These are phyloP conservation scores for Drosophila albomicans DNA, from an alignment of 1,140 invertebrate species.

Conservation along the genomic window DNA sequence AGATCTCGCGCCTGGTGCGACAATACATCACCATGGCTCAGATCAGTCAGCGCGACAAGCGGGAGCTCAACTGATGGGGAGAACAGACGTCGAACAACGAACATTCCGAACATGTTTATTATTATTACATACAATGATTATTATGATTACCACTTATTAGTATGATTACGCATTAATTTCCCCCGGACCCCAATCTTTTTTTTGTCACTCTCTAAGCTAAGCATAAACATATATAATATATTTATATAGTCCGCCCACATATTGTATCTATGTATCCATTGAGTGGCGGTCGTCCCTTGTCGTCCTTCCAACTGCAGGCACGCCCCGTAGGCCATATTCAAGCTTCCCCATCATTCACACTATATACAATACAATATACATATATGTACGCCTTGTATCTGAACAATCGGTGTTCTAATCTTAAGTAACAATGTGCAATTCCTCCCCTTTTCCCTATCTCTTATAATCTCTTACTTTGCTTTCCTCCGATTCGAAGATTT, in stretches of 20 bases:
- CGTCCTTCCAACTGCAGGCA: slow-evolving; percentile 20
- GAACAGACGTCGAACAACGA: slow-evolving; percentile 40
- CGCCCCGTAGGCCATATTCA: slow-evolving; percentile 65
- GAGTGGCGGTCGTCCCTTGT: slow-evolving; percentile 7
- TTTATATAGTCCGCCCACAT: slow-evolving; percentile 25
- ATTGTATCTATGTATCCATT: slow-evolving; percentile 14
- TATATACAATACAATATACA: background rate
- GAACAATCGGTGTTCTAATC: slow-evolving; percentile 35
- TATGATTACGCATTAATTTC: slow-evolving; percentile 28
- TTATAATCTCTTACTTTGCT: background rate
- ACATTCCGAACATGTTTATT: slow-evolving; percentile 41
- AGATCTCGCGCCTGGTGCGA: slow-evolving; percentile 96
- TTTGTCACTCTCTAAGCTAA: slow-evolving; percentile 60
- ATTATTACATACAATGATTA: slow-evolving; percentile 29
- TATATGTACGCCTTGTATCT: slow-evolving; percentile 10
- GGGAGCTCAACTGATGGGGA: slow-evolving; percentile 68
- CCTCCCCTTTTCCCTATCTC: background rate
- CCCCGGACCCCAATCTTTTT: slow-evolving; percentile 42
- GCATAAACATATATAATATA: slow-evolving; percentile 15
- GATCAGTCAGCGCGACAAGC: slow-evolving; percentile 86
- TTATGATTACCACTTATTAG: slow-evolving; percentile 35
- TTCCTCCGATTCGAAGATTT: slow-evolving; percentile 30
- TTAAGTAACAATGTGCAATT: slow-evolving; percentile 71
- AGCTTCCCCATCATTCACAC: background rate
- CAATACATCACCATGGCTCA: slow-evolving; percentile 97